phyloP scores from a whole-genome alignment of 1,140 invertebrate species.

The Zophobas atratus region DNA sequence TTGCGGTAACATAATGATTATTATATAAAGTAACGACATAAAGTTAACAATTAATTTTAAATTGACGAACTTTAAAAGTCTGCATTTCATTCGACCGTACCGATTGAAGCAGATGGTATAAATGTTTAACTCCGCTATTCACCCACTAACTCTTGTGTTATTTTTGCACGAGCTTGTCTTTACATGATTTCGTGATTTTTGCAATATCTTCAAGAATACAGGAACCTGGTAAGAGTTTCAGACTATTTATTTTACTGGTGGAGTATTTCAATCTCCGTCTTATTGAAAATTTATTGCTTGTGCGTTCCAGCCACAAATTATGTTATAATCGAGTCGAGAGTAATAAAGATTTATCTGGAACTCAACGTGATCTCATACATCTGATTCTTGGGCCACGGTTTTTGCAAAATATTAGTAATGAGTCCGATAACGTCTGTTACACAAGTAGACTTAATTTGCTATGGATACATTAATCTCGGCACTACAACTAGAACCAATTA shows the following conservation, averaged over 20 bases:
- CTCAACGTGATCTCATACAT: constrained; percentile 25
- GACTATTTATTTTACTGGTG: not conserved
- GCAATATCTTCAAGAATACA: no score
- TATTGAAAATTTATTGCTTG: not conserved
- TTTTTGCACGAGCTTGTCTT: no score
- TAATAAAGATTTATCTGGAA: constrained; percentile 27
- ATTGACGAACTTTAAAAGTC: no score
- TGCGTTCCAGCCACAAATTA: not conserved
- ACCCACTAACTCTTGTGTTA: no score
- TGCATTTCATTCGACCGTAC: no score
- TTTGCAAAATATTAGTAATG: constrained; percentile 34
- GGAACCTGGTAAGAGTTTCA: no score
- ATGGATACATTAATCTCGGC: constrained; percentile 15
- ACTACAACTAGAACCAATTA: constrained; percentile 25
- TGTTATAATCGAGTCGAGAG: not conserved
- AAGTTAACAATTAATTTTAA: no score
- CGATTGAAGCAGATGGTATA: no score
- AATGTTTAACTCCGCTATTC: no score
- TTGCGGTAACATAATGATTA: no score
- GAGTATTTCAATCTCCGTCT: not conserved
- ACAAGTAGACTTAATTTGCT: constrained; percentile 18
- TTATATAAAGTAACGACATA: no score
- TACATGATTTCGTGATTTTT: no score
- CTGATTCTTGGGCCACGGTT: not conserved
- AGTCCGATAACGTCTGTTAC: constrained; percentile 12